Conservation (phyloP, 2,888 invertebrate species). For the Aspidapion aeneum region DNA sequence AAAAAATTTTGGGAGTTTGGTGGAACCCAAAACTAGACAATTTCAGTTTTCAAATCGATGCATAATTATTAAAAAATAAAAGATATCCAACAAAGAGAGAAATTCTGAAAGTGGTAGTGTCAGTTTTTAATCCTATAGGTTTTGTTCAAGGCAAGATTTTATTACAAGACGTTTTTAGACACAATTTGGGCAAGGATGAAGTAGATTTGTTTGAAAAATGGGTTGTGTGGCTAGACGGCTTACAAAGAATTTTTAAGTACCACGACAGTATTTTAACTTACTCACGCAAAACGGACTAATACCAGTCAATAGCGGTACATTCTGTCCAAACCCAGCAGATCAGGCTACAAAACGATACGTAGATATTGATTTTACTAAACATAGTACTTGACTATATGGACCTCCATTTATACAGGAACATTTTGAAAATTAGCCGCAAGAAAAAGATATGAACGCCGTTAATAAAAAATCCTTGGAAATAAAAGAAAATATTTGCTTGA, state of each 20-base stretch:
- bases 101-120: not conserved
- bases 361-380: too few species aligned
- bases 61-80: not conserved
- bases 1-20: not conserved
- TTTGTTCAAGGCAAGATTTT: not conserved
- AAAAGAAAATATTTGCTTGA: too few species aligned
- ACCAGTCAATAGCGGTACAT: too few species aligned
- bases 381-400: too few species aligned
- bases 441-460: not conserved
- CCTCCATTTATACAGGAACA: too few species aligned
- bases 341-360: too few species aligned
- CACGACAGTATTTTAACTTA: not conserved
- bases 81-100: not conserved
- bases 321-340: too few species aligned
- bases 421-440: too few species aligned
- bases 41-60: not conserved
- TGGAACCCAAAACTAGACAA: not conserved
- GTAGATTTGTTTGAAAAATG: not conserved
- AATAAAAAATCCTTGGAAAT: too few species aligned
- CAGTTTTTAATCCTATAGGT: not conserved
- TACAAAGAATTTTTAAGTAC: too few species aligned
- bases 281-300: too few species aligned
- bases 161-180: not conserved
- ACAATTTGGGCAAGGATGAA: not conserved
- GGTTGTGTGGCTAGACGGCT: not conserved